Conservation (phyloP, 2,888 invertebrate genomes). For the Criorhina ranunculi region DNA sequence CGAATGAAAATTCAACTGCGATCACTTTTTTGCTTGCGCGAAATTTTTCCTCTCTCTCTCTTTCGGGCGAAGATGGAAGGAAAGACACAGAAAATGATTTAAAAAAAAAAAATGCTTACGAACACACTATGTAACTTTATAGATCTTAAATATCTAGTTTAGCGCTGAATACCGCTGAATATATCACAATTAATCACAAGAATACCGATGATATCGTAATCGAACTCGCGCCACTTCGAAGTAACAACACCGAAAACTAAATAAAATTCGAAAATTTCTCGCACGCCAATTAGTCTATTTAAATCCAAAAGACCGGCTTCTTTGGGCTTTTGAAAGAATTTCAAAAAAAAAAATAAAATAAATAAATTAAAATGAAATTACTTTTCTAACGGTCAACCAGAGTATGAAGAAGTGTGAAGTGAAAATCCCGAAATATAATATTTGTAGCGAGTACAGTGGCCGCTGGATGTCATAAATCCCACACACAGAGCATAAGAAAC, state of each 20-base stretch:
- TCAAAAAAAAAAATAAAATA: no score
- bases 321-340: constrained; percentile 5
- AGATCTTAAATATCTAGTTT: constrained; percentile 63
- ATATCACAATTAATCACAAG: constrained; percentile 74
- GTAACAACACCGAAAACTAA: constrained; percentile 2
- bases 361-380: background rate
- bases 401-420: constrained; percentile 34
- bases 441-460: constrained; percentile 33
- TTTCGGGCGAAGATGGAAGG: constrained; percentile 7
- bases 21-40: constrained; percentile 55
- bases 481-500: constrained; percentile 72
- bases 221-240: constrained; percentile 41
- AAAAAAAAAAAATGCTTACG: constrained; percentile 53
- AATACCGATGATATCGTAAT: constrained; percentile 56
- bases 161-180: constrained; percentile 39
- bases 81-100: constrained; percentile 9
- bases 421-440: constrained; percentile 64
- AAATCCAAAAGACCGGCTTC: constrained; percentile 45
- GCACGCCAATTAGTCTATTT: constrained; percentile 45
- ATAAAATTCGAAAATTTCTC: constrained; percentile 23
- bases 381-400: constrained; percentile 58
- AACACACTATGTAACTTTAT: constrained; percentile 56
- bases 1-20: no score
- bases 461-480: constrained; percentile 70
- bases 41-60: constrained; percentile 64